These are phyloP conservation scores for Pocota personata DNA, from an alignment of 2,888 invertebrate genomes.

Conservation along the genomic window DNA sequence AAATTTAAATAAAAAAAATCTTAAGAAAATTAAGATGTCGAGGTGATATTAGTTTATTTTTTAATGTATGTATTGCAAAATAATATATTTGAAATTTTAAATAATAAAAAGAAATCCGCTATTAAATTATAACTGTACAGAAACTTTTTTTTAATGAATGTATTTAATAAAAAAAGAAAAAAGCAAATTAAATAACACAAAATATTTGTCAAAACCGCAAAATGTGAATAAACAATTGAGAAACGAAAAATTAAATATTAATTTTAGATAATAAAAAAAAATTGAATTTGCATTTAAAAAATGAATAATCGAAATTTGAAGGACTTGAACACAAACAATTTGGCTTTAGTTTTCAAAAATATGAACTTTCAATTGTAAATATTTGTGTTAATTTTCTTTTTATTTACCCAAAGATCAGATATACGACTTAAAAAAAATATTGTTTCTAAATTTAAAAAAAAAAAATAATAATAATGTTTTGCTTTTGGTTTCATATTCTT, in stretches of 20 bases:
- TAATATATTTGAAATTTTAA: slow-evolving; percentile 31
- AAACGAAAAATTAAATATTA: slow-evolving; percentile 45
- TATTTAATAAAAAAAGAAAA: slow-evolving; percentile 24
- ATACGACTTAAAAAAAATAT: slow-evolving; percentile 26
- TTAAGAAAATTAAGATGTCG: slow-evolving; percentile 47
- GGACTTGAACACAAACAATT: slow-evolving; percentile 55
- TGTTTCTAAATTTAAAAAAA: not conserved
- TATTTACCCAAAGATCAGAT: slow-evolving; percentile 4
- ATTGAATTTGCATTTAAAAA: slow-evolving; percentile 52
- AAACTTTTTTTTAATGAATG: slow-evolving; percentile 48
- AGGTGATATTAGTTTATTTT: slow-evolving; percentile 69
- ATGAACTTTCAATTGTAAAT: slow-evolving; percentile 41
- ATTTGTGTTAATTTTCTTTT: slow-evolving; percentile 9
- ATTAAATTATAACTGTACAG: slow-evolving; percentile 52
- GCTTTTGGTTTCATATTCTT: slow-evolving; percentile 31
- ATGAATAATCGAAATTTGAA: slow-evolving; percentile 64
- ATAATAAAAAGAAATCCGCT: slow-evolving; percentile 26
- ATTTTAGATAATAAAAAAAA: slow-evolving; percentile 22
- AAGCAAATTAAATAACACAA: not conserved
- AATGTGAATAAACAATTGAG: slow-evolving; percentile 53
- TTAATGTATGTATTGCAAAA: slow-evolving; percentile 48
- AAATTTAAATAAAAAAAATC: slow-evolving; percentile 25
- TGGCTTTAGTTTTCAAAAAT: slow-evolving; percentile 39
- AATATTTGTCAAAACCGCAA: not conserved
- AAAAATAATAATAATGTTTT: not conserved